phyloP scores from a whole-genome alignment of 2,888 invertebrate genomes.

The Trachelus troglodyta region DNA sequence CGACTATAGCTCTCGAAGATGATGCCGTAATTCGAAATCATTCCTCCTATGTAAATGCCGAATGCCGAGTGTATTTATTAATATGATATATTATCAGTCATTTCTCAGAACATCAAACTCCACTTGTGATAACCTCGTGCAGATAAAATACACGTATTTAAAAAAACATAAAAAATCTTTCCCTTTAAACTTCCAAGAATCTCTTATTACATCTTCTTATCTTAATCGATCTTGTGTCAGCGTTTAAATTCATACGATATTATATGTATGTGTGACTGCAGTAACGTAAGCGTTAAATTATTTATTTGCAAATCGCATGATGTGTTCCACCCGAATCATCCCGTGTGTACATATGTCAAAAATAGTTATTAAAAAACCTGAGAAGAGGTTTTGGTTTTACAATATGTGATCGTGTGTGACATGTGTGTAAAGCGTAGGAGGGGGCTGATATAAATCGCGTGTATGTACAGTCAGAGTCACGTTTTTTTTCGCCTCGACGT shows the following conservation, averaged over 20 bases:
- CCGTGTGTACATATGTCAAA: background rate
- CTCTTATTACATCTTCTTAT: background rate
- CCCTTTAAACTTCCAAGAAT: background rate
- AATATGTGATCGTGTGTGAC: background rate
- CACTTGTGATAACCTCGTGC: background rate
- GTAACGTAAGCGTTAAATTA: too few species aligned
- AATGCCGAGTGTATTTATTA: background rate
- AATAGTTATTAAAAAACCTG: background rate
- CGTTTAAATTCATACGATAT: too few species aligned
- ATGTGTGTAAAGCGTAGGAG: background rate
- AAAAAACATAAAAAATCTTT: background rate
- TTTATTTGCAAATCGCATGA: background rate
- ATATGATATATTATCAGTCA: background rate
- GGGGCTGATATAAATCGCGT: too few species aligned
- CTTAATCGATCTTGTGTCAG: background rate
- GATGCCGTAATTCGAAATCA: background rate
- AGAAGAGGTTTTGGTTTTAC: background rate
- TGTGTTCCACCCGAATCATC: background rate
- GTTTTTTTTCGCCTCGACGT: too few species aligned
- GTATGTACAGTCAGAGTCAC: too few species aligned
- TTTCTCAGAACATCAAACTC: background rate
- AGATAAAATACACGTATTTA: background rate
- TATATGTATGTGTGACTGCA: too few species aligned
- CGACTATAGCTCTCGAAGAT: background rate
- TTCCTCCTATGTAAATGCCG: background rate